phyloP scores from a whole-genome alignment of 2,113 vertebrate species.

The Xerus inauris region DNA sequence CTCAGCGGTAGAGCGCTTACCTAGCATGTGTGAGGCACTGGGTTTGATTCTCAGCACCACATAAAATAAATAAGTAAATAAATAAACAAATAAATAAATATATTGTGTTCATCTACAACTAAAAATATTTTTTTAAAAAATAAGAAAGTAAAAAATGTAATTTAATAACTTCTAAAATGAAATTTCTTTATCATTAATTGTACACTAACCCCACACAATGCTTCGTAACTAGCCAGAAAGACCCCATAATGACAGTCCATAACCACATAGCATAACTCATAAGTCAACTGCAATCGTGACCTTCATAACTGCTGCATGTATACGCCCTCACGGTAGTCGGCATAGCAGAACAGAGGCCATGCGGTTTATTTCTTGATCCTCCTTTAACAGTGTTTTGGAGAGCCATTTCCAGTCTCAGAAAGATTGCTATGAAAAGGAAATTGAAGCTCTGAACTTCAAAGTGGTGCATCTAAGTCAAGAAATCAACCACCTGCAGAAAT shows the following conservation, averaged over 20 bases:
- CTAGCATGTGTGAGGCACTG: no score
- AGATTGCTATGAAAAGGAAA: slow-evolving; percentile 91
- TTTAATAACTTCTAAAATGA: not conserved
- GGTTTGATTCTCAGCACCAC: no score
- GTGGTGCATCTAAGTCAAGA: slow-evolving; percentile 93
- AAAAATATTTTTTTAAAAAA: not conserved
- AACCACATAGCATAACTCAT: not conserved
- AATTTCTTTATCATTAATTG: not conserved
- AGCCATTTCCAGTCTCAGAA: slow-evolving; percentile 93
- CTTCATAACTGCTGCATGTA: rapidly evolving
- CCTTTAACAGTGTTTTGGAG: slow-evolving; percentile 90
- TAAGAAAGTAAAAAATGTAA: not conserved
- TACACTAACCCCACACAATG: not conserved
- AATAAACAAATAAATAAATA: no score
- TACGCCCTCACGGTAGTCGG: rapidly evolving
- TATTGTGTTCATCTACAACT: no score
- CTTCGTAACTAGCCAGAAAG: not conserved
- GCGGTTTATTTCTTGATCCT: not conserved
- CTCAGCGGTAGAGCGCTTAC: no score
- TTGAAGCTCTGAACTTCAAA: slow-evolving; percentile 92
- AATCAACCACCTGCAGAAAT: slow-evolving; percentile 92
- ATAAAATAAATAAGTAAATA: no score
- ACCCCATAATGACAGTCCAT: not conserved
- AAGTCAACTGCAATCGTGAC: not conserved
- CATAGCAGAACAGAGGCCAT: not conserved